A percentile compares a stretch with the other conserved stretches of the same genome.
Conservation (phyloP, 37 sponge, comb jelly and placozoan genomes). For the Theonella swinhoei region DNA sequence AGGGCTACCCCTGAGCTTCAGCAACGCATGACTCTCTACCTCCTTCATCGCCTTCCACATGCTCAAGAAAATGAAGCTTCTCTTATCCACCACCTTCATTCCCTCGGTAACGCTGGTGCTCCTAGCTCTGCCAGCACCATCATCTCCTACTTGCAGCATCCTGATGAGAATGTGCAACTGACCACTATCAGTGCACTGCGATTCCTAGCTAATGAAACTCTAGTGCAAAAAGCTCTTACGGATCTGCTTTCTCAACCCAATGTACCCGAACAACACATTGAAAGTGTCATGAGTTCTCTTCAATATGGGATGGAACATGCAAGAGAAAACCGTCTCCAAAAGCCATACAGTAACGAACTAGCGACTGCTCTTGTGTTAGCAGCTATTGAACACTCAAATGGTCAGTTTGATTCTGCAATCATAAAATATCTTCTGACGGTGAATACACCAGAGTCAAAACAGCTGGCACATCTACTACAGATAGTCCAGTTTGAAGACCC, state of each 20-base stretch:
- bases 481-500: too few relatives aligned
- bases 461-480: background rate
- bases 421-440: background rate
- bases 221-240: background rate
- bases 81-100: background rate
- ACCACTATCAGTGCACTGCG: background rate
- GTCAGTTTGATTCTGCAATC: background rate
- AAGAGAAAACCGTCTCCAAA: background rate
- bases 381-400: background rate
- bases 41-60: background rate
- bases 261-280: background rate
- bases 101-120: background rate
- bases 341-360: background rate
- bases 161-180: background rate
- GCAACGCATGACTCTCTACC: background rate
- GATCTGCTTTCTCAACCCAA: background rate
- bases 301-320: background rate
- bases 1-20: background rate
- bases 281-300: background rate
- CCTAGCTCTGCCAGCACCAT: background rate
- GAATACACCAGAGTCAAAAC: background rate
- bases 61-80: background rate
- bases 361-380: background rate
- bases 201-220: background rate
- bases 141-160: background rate